Conservation (phyloP, 2,888 invertebrate species). For the Zele albiditarsus region DNA sequence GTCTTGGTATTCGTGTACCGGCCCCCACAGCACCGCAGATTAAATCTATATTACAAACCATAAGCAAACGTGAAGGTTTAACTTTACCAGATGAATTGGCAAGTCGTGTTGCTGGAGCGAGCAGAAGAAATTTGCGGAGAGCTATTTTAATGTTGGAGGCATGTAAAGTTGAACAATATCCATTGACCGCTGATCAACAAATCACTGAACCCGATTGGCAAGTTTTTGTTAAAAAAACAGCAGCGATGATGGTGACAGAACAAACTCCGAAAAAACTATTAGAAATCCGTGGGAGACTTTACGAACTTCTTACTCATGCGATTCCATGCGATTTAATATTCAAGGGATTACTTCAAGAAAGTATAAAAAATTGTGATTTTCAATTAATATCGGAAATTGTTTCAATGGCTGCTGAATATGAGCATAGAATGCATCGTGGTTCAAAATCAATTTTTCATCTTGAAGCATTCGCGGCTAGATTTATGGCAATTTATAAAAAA, state of each 20-base stretch:
- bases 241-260: conserved; percentile 87
- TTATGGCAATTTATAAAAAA: conserved; percentile 95
- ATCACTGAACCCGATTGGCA: conserved; percentile 96
- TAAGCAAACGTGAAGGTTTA: conserved; percentile 88
- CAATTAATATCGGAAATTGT: conserved; percentile 90
- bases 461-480: conserved; percentile 97
- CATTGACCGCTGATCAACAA: conserved; percentile 85
- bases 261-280: conserved; percentile 90
- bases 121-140: conserved; percentile 91
- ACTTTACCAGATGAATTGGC: conserved; percentile 85
- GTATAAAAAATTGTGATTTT: conserved; percentile 92
- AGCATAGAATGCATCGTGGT: conserved; percentile 93
- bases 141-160: conserved; percentile 96
- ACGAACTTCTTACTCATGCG: conserved; percentile 94
- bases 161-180: conserved; percentile 93
- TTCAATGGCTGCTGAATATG: conserved; percentile 90
- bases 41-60: conserved; percentile 76
- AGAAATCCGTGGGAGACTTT: conserved; percentile 89
- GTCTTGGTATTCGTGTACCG: conserved; percentile 92
- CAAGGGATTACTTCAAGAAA: conserved; percentile 86
- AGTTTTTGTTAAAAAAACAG: conserved; percentile 88
- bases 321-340: conserved; percentile 96
- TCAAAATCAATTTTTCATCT: conserved; percentile 97
- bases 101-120: conserved; percentile 83
- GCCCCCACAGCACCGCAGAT: conserved; percentile 90